These are phyloP conservation scores for Gnathonemus longibarbis DNA, from an alignment of 2,113 vertebrate genomes.

Conservation along the genomic window DNA sequence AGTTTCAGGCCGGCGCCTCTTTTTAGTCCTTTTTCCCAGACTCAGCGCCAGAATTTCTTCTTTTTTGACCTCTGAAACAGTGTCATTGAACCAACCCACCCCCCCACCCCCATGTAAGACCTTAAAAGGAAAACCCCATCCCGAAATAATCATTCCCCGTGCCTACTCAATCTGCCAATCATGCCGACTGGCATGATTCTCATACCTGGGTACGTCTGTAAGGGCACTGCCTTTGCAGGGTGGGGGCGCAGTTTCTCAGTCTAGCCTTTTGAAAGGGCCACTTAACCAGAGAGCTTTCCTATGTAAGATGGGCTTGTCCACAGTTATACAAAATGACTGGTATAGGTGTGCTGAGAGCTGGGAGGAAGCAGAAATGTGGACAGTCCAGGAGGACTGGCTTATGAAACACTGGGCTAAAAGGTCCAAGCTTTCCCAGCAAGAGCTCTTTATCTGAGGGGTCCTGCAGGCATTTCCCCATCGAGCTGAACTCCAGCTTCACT, in stretches of 20 bases:
- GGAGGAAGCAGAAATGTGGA: background rate
- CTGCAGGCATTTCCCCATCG: background rate
- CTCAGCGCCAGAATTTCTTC: background rate
- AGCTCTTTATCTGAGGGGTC: background rate
- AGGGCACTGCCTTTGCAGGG: conserved; percentile 1
- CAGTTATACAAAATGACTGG: background rate
- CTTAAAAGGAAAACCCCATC: background rate
- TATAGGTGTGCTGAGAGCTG: background rate
- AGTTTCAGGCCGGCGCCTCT: background rate
- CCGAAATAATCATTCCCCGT: background rate
- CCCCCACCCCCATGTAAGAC: background rate
- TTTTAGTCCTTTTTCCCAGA: background rate
- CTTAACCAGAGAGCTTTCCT: conserved; percentile 20
- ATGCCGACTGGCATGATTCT: background rate
- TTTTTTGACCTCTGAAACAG: background rate
- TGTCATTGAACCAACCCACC: background rate
- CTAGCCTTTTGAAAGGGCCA: conserved; percentile 34
- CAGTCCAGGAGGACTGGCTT: background rate
- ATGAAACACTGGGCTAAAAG: background rate
- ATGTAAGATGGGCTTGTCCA: background rate
- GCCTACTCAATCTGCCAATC: background rate
- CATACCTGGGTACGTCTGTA: conserved; percentile 16
- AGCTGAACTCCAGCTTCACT: background rate
- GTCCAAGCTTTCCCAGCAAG: background rate
- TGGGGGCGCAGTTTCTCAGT: conserved; percentile 29